Conservation (phyloP, 2,797 vertebrate genomes). For the Poeciliopsis paucimaculata region DNA sequence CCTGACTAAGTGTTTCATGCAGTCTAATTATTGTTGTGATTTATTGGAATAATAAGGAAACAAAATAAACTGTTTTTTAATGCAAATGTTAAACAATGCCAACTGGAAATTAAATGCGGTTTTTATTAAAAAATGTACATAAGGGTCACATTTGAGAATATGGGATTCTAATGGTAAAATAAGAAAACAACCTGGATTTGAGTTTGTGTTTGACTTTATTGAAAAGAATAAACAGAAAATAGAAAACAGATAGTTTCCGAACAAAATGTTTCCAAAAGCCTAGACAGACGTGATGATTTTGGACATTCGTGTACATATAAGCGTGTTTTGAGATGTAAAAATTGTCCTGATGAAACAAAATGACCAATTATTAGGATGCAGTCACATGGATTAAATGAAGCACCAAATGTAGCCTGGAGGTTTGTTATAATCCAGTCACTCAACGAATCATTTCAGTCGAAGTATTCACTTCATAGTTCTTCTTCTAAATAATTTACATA, state of each 20-base stretch:
- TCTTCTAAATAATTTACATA: neutral
- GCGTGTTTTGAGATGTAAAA: neutral
- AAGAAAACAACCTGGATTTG: neutral
- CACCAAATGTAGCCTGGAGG: neutral
- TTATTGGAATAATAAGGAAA: conserved; percentile 37
- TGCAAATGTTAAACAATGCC: neutral
- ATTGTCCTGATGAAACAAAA: neutral
- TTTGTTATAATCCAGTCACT: neutral
- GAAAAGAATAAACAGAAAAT: neutral
- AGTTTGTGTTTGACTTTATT: neutral
- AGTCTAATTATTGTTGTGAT: conserved; percentile 38
- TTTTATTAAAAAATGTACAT: neutral
- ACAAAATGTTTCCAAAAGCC: neutral
- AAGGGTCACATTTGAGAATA: neutral
- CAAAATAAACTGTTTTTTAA: neutral
- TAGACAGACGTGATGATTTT: neutral
- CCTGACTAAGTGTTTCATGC: conserved; percentile 38
- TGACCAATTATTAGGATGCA: neutral
- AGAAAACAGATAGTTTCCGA: neutral
- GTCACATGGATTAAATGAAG: neutral
- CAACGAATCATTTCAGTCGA: neutral
- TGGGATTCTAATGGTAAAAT: neutral
- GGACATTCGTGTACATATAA: neutral
- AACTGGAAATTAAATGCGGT: neutral
- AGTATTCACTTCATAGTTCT: neutral